Conservation (phyloP, 2,113 vertebrate species). For the Syrrhaptes paradoxus region DNA sequence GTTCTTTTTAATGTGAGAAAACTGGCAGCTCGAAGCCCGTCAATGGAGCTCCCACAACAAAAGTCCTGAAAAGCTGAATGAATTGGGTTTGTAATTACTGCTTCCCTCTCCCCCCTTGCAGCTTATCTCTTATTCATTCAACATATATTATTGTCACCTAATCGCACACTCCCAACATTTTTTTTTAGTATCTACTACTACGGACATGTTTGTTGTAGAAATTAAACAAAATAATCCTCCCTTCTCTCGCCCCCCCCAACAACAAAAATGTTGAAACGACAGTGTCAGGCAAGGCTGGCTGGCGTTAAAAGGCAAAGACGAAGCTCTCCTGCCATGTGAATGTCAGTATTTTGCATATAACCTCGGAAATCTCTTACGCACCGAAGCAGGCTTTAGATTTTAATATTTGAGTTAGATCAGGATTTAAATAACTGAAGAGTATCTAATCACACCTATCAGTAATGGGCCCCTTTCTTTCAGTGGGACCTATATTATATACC, state of each 20-base stretch:
- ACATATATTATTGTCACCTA: constrained; percentile 79
- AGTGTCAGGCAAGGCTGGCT: background rate
- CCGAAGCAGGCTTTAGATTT: background rate
- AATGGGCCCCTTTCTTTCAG: constrained; percentile 32
- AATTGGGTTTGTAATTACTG: constrained; percentile 81
- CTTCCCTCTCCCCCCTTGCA: constrained; percentile 64
- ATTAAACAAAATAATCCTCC: constrained; percentile 47
- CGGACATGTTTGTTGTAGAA: constrained; percentile 53
- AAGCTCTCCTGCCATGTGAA: background rate
- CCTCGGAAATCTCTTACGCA: background rate
- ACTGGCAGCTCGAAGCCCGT: constrained; percentile 75
- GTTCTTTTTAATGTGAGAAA: constrained; percentile 80
- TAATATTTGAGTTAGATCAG: constrained; percentile 39
- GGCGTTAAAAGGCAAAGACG: background rate
- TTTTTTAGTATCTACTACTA: constrained; percentile 19
- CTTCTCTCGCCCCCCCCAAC: background rate
- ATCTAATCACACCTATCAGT: constrained; percentile 60
- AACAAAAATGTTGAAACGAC: background rate
- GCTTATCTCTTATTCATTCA: constrained; percentile 81
- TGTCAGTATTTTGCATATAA: background rate
- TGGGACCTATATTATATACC: background rate
- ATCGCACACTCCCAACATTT: constrained; percentile 69
- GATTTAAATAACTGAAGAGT: constrained; percentile 32
- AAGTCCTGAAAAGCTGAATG: constrained; percentile 85
- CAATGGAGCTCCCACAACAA: constrained; percentile 78